These are phyloP conservation scores for Piprites chloris DNA, from an alignment of 2,113 vertebrate species.

Conservation along the genomic window DNA sequence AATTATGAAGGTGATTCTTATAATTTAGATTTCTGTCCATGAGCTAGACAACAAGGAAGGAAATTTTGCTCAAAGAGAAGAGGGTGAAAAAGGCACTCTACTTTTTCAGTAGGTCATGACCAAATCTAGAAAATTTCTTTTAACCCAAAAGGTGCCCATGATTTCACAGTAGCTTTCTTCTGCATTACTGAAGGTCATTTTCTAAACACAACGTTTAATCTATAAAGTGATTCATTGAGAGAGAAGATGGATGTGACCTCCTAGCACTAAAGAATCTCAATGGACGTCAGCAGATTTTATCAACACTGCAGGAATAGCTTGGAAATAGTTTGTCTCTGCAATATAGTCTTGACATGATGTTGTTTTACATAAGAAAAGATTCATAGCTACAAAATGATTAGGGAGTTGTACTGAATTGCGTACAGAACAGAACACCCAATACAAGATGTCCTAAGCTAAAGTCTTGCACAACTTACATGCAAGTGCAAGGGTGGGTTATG, in stretches of 20 bases:
- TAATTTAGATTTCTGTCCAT: not conserved
- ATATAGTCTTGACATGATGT: not conserved
- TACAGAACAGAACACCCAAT: not conserved
- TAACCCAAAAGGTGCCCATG: not conserved
- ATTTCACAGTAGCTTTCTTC: not conserved
- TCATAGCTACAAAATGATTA: not conserved
- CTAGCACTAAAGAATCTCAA: not conserved
- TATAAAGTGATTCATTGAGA: not conserved
- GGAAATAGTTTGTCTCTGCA: not conserved
- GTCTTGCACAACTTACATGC: not conserved
- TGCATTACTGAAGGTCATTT: not conserved
- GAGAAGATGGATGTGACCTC: not conserved
- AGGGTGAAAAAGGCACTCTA: not conserved
- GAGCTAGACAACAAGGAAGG: not conserved
- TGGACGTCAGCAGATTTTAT: not conserved
- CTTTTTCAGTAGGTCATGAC: not conserved
- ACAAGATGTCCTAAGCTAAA: not conserved
- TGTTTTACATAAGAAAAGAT: not conserved
- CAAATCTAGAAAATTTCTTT: not conserved
- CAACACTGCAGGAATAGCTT: not conserved
- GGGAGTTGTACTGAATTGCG: not conserved
- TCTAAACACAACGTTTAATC: not conserved
- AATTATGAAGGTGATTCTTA: not conserved
- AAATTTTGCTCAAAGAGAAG: not conserved
- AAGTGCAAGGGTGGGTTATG: not conserved